phyloP scores from a whole-genome alignment of 1,140 invertebrate species.

The Euura lappo region DNA sequence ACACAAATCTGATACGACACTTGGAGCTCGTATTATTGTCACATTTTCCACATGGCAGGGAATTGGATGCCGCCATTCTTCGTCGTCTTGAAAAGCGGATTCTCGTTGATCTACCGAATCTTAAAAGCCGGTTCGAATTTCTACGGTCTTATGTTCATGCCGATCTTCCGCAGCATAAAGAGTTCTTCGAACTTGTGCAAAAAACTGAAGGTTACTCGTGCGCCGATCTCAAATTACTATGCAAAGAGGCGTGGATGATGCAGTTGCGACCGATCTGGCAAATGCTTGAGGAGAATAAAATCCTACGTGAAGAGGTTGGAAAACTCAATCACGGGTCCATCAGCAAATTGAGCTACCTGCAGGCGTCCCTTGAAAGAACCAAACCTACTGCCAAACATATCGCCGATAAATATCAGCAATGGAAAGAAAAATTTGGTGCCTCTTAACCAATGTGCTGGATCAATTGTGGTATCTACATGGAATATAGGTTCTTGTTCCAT shows the following conservation, averaged over 20 bases:
- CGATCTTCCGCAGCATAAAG: conserved; percentile 45
- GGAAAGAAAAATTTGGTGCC: conserved; percentile 30
- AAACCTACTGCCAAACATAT: conserved; percentile 39
- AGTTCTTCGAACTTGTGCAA: conserved; percentile 65
- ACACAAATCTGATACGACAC: too few relatives aligned
- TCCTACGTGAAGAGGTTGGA: conserved; percentile 27
- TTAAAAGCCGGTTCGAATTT: conserved; percentile 68
- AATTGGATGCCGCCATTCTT: conserved; percentile 87
- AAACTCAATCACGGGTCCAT: conserved; percentile 36
- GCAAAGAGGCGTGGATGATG: conserved; percentile 84
- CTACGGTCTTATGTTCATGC: conserved; percentile 64
- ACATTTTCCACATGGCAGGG: conserved; percentile 63
- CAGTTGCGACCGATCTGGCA: conserved; percentile 57
- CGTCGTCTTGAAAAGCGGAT: conserved; percentile 89
- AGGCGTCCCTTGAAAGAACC: conserved; percentile 33
- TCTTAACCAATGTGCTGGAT: not conserved
- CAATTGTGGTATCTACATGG: too few relatives aligned
- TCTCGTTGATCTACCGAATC: conserved; percentile 77
- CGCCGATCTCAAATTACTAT: conserved; percentile 86
- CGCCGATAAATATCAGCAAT: conserved; percentile 40
- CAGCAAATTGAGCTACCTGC: conserved; percentile 31
- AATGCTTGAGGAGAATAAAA: conserved; percentile 31
- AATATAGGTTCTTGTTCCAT: too few relatives aligned
- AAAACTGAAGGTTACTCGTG: conserved; percentile 83
- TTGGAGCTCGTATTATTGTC: too few relatives aligned